phyloP scores from a whole-genome alignment of 2,888 invertebrate species.

The Eucriotettix oculatus region DNA sequence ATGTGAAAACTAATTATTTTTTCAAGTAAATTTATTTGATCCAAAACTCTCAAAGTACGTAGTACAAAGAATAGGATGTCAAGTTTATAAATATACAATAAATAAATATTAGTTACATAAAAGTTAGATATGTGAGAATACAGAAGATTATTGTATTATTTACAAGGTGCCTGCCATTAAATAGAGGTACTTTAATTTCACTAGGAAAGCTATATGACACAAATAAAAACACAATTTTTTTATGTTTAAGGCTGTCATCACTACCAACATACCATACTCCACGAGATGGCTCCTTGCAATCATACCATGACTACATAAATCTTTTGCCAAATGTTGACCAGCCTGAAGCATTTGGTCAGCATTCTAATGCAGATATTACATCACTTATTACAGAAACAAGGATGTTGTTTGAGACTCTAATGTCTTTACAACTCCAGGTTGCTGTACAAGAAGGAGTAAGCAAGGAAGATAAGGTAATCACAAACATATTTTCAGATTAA shows the following conservation, averaged over 20 bases:
- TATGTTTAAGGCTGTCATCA: conserved; percentile 42
- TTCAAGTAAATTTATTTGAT: too few relatives aligned
- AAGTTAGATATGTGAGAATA: too few relatives aligned
- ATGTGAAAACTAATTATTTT: too few relatives aligned
- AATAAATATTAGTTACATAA: too few relatives aligned
- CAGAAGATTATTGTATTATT: too few relatives aligned
- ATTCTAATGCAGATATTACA: conserved; percentile 77
- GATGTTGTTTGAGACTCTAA: conserved; percentile 57
- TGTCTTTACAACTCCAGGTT: conserved; percentile 56
- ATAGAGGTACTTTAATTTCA: too few relatives aligned
- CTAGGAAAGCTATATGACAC: too few relatives aligned
- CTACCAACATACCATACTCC: conserved; percentile 69
- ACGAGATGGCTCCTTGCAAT: conserved; percentile 60
- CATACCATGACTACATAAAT: conserved; percentile 65
- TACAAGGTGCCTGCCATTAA: too few relatives aligned
- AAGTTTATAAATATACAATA: too few relatives aligned
- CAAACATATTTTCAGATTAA: not conserved
- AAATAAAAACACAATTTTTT: too few relatives aligned
- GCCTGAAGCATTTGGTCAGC: conserved; percentile 80
- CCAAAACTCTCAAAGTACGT: too few relatives aligned
- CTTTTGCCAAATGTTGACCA: conserved; percentile 61
- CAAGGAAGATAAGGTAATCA: conserved; percentile 48
- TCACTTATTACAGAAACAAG: conserved; percentile 67
- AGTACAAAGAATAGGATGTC: too few relatives aligned
- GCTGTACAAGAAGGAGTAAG: conserved; percentile 38